Evolutionary conservation across 2,797 vertebrate genomes (phyloP).

Genomic region (Phrynocephalus guinanensis): DNA sequence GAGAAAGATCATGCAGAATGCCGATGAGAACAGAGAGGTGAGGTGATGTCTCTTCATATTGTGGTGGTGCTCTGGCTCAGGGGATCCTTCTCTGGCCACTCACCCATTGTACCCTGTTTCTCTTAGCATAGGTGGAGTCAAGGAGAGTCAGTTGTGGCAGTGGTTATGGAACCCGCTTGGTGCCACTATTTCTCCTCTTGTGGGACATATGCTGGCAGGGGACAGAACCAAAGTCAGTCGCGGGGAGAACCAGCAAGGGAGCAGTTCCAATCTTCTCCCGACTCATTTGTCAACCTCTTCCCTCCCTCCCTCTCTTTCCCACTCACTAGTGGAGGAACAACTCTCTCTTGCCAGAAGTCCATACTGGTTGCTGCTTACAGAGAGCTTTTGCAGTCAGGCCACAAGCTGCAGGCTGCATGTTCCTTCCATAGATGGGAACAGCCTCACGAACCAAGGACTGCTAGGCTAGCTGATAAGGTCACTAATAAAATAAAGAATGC

Average conservation of each 20-base stretch:
- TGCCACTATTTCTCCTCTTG: not conserved
- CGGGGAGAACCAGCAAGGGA: not conserved
- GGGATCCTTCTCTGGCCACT: no score
- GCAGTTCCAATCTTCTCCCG: not conserved
- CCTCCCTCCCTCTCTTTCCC: not conserved
- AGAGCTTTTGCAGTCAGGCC: not conserved
- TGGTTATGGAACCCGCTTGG: no score
- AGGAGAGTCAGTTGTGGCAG: no score
- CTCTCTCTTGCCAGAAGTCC: not conserved
- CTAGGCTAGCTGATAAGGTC: no score
- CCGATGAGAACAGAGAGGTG: constrained; percentile 84
- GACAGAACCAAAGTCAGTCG: not conserved
- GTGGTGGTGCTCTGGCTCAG: no score
- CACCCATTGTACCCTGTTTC: no score
- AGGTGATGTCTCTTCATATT: constrained; percentile 20
- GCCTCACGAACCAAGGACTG: not conserved
- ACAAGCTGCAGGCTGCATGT: not conserved
- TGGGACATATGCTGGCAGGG: not conserved
- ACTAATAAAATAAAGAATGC: no score
- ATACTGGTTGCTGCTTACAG: not conserved
- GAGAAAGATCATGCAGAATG: constrained; percentile 87
- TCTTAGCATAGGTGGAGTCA: no score
- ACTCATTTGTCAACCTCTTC: not conserved
- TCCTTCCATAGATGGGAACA: not conserved
- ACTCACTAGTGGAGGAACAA: not conserved